Percentiles rank a stretch among this genome's conserved stretches.
Conservation (phyloP, 2,113 vertebrate genomes). For the Malurus alboscapulatus region DNA sequence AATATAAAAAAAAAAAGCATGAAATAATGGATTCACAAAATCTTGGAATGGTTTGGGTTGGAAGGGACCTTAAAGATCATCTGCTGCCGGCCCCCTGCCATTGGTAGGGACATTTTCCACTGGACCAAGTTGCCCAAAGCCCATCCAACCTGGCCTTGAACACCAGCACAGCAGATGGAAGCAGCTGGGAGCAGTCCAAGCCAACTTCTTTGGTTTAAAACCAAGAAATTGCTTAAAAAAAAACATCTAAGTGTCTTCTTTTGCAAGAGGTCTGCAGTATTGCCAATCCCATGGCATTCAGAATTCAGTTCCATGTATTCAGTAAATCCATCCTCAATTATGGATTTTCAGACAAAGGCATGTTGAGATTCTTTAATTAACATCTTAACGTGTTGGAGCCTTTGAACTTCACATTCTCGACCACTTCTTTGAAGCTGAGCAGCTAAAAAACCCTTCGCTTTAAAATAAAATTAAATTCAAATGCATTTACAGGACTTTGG, state of each 20-base stretch:
- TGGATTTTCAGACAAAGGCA: background rate
- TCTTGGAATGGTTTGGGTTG: background rate
- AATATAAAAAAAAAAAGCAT: background rate
- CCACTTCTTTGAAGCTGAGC: background rate
- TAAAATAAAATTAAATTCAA: background rate
- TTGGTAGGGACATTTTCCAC: background rate
- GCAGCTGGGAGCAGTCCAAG: background rate
- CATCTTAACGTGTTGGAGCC: background rate
- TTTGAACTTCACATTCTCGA: background rate
- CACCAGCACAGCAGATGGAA: background rate
- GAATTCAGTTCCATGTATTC: background rate
- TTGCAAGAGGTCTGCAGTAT: background rate
- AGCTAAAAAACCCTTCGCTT: background rate
- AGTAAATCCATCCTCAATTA: background rate
- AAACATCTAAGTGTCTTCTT: background rate
- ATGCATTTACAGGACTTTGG: background rate
- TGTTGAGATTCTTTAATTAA: background rate
- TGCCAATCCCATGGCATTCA: background rate
- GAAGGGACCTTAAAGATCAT: background rate
- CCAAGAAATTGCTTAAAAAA: background rate
- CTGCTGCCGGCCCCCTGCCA: background rate
- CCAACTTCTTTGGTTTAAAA: background rate
- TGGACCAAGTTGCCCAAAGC: background rate
- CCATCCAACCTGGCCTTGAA: background rate
- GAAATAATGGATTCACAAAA: fast-evolving